These are phyloP conservation scores for Branchipolynoe longqiensis DNA, from an alignment of 2,888 invertebrate genomes.

Conservation along the genomic window DNA sequence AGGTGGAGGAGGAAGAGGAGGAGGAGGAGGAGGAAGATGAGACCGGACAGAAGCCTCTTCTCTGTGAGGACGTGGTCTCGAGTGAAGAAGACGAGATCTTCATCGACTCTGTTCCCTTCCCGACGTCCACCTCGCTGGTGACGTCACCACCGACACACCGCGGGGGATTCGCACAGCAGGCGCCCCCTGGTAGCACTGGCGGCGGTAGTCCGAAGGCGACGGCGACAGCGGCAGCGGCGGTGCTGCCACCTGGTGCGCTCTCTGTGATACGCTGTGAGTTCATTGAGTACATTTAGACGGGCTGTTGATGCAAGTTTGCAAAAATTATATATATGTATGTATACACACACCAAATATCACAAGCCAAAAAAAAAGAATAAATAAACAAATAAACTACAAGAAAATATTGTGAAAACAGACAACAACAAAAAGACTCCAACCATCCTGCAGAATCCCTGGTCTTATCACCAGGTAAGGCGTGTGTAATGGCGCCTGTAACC, in stretches of 20 bases:
- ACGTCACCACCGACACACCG: no score
- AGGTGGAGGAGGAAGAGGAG: slow-evolving; percentile 25
- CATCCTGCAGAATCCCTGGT: slow-evolving; percentile 32
- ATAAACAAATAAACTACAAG: no score
- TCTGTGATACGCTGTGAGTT: slow-evolving; percentile 59
- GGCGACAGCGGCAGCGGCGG: no score
- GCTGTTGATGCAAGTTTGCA: slow-evolving; percentile 51
- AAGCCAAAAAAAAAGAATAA: background rate
- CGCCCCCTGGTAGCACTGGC: background rate
- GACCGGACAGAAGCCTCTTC: background rate
- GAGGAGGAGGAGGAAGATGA: slow-evolving; percentile 11
- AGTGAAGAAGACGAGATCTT: slow-evolving; percentile 46
- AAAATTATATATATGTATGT: slow-evolving; percentile 3
- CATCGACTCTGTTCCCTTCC: slow-evolving; percentile 1
- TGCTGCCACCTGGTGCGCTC: slow-evolving; percentile 8
- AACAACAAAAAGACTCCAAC: no score
- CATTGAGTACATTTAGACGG: slow-evolving; percentile 58
- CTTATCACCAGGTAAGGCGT: no score
- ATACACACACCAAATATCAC: no score
- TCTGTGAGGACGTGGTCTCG: background rate
- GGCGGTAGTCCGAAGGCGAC: slow-evolving; percentile 24
- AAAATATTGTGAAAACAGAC: no score
- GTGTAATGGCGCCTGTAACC: background rate
- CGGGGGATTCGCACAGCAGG: no score
- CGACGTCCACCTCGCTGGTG: slow-evolving; percentile 4